Evolutionary conservation across 2,797 vertebrate genomes (phyloP), one percentile per base, ranked within the genome.

Genomic region (Lithobates sylvaticus): DNA sequence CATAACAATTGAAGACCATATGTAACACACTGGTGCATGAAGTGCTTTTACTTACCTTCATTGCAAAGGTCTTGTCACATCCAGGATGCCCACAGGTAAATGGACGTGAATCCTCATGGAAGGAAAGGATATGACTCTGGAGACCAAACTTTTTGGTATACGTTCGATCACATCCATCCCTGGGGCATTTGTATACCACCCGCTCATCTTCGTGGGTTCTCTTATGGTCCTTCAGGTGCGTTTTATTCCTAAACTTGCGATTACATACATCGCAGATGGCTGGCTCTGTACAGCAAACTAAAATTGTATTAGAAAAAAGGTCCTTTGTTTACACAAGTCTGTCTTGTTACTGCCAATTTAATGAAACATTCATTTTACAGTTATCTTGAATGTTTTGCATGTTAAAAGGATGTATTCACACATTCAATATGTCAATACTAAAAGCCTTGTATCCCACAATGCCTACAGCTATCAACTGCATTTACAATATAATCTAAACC

Each of bases 91-190:
- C 88, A 88, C 98, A 99, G 71, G 84, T 82, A 15, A 97, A 97
- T 0, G 95, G 91, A 39, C 88, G 95, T 90, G 91, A 88, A 34
- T 95, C 93, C 75, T 98, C 97, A 0, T 99, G 98, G 81, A 97
- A 96, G 6, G 94, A 96, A 18, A 96, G 90, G 1, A 98, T 89
- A 2, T 99, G 98, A 90, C 90, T 96, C 89, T 97, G 95, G 90
- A 99, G 93, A 81, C 96, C 97, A 88, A 97, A 98, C 73, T 91
- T 42, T 0, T 92, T 96, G 0, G 94, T 97, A 87, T 97, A 99
- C 32, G 93, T 95, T 81, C 95, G 94, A 10, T 83, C 89, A 65
- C 98, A 99, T 29, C 93, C 95, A 39, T 94, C 91, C 58, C 88
- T 91, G 0, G 95, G 94, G 77, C 98, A 99, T 0, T 32, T 65